These are phyloP conservation scores for Thalassoma bifasciatum DNA, from an alignment of 2,113 vertebrate genomes.

Conservation along the genomic window DNA sequence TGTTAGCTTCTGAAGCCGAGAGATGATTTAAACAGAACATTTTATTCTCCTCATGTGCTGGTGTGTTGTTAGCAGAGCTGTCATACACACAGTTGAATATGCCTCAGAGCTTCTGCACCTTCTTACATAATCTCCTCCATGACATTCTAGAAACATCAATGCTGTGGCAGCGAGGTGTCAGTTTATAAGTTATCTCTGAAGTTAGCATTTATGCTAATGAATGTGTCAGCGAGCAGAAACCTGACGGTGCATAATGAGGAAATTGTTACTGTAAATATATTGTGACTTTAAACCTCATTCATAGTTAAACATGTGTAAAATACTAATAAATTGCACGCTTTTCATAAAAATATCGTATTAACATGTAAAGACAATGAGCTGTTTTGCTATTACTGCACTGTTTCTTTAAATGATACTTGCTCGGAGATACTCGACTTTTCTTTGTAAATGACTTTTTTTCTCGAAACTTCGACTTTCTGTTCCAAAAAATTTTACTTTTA, in stretches of 20 bases:
- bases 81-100: neutral
- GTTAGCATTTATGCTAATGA: constrained; percentile 20
- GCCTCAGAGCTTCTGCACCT: neutral
- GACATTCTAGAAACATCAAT: neutral
- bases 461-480: too few relatives aligned
- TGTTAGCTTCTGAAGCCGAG: constrained; percentile 3
- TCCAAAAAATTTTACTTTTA: too few relatives aligned
- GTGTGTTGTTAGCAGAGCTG: neutral
- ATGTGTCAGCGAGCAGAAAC: neutral
- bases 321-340: too few relatives aligned
- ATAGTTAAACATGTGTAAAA: too few relatives aligned
- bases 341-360: too few relatives aligned
- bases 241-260: too few relatives aligned
- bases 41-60: constrained; percentile 33
- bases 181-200: neutral
- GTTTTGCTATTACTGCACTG: neutral
- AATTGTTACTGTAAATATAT: too few relatives aligned
- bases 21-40: neutral
- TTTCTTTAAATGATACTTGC: too few relatives aligned
- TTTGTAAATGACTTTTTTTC: too few relatives aligned
- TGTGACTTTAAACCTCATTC: too few relatives aligned
- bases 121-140: neutral
- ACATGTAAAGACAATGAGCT: too few relatives aligned
- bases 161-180: neutral
- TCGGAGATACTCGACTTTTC: too few relatives aligned